phyloP scores from a whole-genome alignment of 2,888 invertebrate genomes.

The Eupithecia pulchellata region DNA sequence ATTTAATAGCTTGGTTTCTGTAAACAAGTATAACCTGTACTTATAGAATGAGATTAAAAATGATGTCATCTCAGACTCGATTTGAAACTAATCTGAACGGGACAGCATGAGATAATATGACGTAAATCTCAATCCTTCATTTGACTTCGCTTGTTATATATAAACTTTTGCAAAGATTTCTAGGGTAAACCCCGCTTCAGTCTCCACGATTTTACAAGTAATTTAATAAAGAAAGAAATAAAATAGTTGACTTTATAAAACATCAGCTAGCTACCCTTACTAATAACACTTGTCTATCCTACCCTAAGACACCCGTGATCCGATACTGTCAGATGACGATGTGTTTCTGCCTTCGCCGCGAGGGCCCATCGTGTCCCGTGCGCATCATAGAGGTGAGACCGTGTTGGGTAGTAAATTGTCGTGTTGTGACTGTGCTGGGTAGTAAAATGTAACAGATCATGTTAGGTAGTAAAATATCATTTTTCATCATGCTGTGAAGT shows the following conservation, averaged over 20 bases:
- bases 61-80: too few species aligned
- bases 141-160: too few species aligned
- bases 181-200: not conserved
- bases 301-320: conserved; percentile 54
- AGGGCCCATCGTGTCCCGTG: conserved; percentile 39
- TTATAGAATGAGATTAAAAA: too few species aligned
- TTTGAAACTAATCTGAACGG: too few species aligned
- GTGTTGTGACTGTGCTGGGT: conserved; percentile 9
- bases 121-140: too few species aligned
- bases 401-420: conserved; percentile 12
- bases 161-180: not conserved
- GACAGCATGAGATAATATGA: too few species aligned
- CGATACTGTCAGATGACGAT: conserved; percentile 71
- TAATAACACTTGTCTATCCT: conserved; percentile 36
- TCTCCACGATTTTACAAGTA: not conserved
- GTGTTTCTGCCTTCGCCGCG: conserved; percentile 61
- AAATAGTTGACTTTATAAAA: not conserved
- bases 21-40: too few species aligned
- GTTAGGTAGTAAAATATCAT: conserved; percentile 7
- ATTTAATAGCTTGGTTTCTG: too few species aligned
- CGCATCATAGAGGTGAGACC: conserved; percentile 54
- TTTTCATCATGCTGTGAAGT: not conserved
- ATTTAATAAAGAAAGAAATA: not conserved
- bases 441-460: conserved; percentile 9
- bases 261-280: conserved; percentile 23